A percentile compares a stretch with the other conserved stretches of the same genome.
Evolutionary conservation across 2,888 invertebrate species (phyloP).

Genomic region (Portevinia maculata): DNA sequence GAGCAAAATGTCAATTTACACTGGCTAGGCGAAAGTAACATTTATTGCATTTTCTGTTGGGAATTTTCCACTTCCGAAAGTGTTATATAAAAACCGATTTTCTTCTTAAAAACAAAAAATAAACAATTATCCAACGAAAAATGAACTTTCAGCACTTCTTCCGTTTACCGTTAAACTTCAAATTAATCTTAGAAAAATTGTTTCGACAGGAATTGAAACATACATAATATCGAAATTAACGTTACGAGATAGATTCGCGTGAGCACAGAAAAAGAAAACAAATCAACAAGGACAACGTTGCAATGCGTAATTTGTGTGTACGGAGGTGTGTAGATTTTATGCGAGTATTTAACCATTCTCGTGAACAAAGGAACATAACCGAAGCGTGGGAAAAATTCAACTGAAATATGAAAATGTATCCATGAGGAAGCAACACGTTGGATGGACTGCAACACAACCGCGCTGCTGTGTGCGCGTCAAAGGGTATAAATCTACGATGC

Average conservation of each 20-base stretch:
- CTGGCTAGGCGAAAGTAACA: slow-evolving; percentile 1
- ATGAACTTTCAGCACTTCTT: slow-evolving; percentile 48
- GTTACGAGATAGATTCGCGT: slow-evolving; percentile 28
- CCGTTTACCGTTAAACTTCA: slow-evolving; percentile 43
- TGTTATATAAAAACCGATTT: no score
- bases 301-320: slow-evolving; percentile 49
- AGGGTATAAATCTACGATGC: slow-evolving; percentile 52
- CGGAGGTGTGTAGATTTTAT: slow-evolving; percentile 41
- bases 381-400: slow-evolving; percentile 76
- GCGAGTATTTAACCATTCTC: slow-evolving; percentile 69
- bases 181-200: slow-evolving; percentile 14
- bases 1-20: slow-evolving; percentile 14
- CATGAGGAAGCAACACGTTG: slow-evolving; percentile 76
- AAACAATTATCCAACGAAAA: no score
- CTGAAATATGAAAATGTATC: slow-evolving; percentile 74
- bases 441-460: slow-evolving; percentile 71
- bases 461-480: slow-evolving; percentile 57
- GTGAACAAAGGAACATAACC: slow-evolving; percentile 76
- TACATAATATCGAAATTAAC: slow-evolving; percentile 7
- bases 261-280: slow-evolving; percentile 43
- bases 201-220: background rate
- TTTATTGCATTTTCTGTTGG: background rate
- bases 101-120: slow-evolving; percentile 1
- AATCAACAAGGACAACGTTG: slow-evolving; percentile 65
- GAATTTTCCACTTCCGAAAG: no score